phyloP scores from a whole-genome alignment of 2,888 invertebrate species.

The Camptogramma bilineatum region DNA sequence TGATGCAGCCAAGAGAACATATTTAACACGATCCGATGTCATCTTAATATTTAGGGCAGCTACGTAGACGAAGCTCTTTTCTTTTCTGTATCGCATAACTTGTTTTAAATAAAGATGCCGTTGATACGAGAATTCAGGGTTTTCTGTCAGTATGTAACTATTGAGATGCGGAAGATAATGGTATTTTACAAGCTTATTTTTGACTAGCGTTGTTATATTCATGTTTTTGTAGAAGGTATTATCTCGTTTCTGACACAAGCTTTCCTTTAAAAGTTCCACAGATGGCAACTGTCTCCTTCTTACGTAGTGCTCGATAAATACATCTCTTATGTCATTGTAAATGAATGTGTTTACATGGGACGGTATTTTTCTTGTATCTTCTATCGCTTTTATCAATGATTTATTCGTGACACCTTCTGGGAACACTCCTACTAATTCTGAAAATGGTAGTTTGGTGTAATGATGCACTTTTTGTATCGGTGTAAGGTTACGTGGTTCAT shows the following conservation, averaged over 20 bases:
- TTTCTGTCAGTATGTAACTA: constrained; percentile 34
- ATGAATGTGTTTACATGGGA: background rate
- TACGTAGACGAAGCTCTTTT: constrained; percentile 30
- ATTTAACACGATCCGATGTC: background rate
- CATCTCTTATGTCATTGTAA: constrained; percentile 28
- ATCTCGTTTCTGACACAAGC: background rate
- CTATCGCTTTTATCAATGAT: constrained; percentile 26
- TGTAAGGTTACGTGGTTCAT: background rate
- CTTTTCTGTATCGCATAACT: constrained; percentile 21
- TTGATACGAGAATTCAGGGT: constrained; percentile 30
- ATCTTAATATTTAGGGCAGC: constrained; percentile 14
- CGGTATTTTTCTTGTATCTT: constrained; percentile 22
- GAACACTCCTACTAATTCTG: constrained; percentile 10
- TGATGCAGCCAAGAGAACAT: constrained; percentile 30
- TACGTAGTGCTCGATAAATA: constrained; percentile 28
- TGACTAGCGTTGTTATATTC: constrained; percentile 26
- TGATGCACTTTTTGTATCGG: background rate
- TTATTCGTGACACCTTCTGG: constrained; percentile 6
- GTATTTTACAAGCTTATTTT: constrained; percentile 35
- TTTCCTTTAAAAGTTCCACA: constrained; percentile 23
- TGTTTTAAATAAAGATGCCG: constrained; percentile 36
- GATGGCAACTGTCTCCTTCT: constrained; percentile 27
- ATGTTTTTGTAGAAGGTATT: constrained; percentile 21
- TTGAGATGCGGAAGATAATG: constrained; percentile 27
- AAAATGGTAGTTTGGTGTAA: constrained; percentile 7